Base-by-base conservation (phyloP, 2,888 invertebrate species). In the Pomacea canaliculata region DNA sequence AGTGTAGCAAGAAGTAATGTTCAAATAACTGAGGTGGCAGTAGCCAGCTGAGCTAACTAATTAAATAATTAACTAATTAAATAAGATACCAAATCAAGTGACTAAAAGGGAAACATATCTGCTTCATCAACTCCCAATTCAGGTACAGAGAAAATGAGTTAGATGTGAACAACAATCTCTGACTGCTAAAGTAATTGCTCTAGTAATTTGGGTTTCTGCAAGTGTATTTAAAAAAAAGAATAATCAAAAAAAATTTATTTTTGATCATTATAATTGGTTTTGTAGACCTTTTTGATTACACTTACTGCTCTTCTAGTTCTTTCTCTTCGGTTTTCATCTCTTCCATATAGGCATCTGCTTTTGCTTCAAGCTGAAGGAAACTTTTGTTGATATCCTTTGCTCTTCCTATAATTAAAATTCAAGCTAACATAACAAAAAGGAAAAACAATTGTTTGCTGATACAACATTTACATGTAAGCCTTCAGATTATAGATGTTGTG, bases 351-450 rank as follows among this genome's bases (percentile, higher is more conserved):
- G 79, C 78, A 46, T 83, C 80, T 56, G 86, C 71, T 69, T 83
- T 82, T 19, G 80, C 79, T 63, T 78, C 77, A 73, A 83, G 84
- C 51, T 84, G 84, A 56, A 76, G 76, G 71, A 85, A 84, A 10
- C 83, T 84, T 66, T 80, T 82, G 70, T 81, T 82, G 19, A 87
- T 84, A 37, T 85, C 85, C 68, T 80, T 81, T 69, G 84, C 83
- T 74, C 83, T 83, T 18, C 82, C 86, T 87, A 75, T 2, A 82
- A 81, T 73, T n/a, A 69, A 68, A 71, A 65, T 63, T 70, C 48
- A 66, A 74, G 18, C 10, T 13, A 65, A n/a, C 13, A 13, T 65
- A 13, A 37, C 19, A 23, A 13, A 37, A 27, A 65, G 0, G 10
- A 23, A 65, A 65, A 13, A 65, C 10, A 56, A 56, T 56, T 56